Evolutionary conservation across 2,797 vertebrate genomes (phyloP).

Genomic region (Tragelaphus eurycerus): DNA sequence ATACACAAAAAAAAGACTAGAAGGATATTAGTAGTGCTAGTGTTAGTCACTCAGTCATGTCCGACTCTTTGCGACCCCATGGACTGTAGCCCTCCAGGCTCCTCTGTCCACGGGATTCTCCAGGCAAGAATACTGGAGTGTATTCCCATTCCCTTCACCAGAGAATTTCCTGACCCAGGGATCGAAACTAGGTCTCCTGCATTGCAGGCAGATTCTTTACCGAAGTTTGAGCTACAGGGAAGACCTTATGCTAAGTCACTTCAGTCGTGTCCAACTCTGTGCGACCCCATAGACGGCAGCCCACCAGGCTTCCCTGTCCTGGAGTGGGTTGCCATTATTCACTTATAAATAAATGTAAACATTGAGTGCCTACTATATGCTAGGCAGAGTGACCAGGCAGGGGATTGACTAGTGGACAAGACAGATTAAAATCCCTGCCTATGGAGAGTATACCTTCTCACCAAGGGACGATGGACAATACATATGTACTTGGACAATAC

Average conservation of each 20-base stretch:
- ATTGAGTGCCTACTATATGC: not conserved
- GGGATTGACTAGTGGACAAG: not conserved
- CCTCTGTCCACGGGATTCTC: not conserved
- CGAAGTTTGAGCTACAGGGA: not conserved
- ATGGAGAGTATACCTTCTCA: not conserved
- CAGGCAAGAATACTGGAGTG: not conserved
- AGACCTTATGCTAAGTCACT: not conserved
- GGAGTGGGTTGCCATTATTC: not conserved
- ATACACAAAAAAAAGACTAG: not conserved
- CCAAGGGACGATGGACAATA: not conserved
- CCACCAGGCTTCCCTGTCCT: too few relatives aligned
- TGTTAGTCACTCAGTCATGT: not conserved
- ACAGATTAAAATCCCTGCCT: not conserved
- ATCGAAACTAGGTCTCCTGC: not conserved
- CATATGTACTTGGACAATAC: not conserved
- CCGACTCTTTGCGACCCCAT: not conserved
- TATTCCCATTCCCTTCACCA: not conserved
- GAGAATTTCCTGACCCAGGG: not conserved
- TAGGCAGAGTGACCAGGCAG: not conserved
- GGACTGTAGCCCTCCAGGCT: not conserved
- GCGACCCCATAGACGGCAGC: too few relatives aligned
- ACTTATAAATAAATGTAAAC: conserved; percentile 3
- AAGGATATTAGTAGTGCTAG: not conserved
- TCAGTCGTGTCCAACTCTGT: too few relatives aligned
- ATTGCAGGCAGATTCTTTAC: not conserved